Evolutionary conservation across 2,113 vertebrate species (phyloP).

Genomic region (Sphaerodactylus townsendi): DNA sequence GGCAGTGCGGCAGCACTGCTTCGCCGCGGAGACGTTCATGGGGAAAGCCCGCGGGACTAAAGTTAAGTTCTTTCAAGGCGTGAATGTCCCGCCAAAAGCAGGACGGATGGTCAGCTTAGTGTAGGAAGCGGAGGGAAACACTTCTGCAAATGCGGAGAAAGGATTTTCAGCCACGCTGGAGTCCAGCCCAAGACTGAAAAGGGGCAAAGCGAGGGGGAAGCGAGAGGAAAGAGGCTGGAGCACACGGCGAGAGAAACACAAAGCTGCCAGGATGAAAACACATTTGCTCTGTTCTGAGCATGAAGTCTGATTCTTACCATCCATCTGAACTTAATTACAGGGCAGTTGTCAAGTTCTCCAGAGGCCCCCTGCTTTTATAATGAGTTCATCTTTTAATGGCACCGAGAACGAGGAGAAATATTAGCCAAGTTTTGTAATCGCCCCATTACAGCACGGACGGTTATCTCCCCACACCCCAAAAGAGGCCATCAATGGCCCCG

Average conservation of each 20-base stretch:
- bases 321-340: constrained; percentile 66
- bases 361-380: constrained; percentile 55
- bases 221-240: constrained; percentile 37
- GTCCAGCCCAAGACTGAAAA: neutral
- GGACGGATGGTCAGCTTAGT: too few species aligned
- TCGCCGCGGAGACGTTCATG: too few species aligned
- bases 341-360: constrained; percentile 55
- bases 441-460: constrained; percentile 44
- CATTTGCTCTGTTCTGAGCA: constrained; percentile 65
- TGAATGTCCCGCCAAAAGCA: too few species aligned
- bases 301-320: constrained; percentile 62
- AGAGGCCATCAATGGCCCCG: constrained; percentile 48
- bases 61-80: too few species aligned
- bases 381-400: constrained; percentile 57
- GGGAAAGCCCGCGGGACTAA: too few species aligned
- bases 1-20: too few species aligned
- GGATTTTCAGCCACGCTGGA: constrained; percentile 36
- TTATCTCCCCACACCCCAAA: constrained; percentile 63
- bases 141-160: too few species aligned
- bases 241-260: constrained; percentile 45
- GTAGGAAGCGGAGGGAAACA: too few species aligned
- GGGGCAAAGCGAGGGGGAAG: neutral
- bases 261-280: constrained; percentile 63
- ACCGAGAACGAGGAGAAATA: constrained; percentile 57
- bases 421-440: constrained; percentile 56